phyloP scores from a whole-genome alignment of 1,140 invertebrate genomes.

The Drosophila nasuta region DNA sequence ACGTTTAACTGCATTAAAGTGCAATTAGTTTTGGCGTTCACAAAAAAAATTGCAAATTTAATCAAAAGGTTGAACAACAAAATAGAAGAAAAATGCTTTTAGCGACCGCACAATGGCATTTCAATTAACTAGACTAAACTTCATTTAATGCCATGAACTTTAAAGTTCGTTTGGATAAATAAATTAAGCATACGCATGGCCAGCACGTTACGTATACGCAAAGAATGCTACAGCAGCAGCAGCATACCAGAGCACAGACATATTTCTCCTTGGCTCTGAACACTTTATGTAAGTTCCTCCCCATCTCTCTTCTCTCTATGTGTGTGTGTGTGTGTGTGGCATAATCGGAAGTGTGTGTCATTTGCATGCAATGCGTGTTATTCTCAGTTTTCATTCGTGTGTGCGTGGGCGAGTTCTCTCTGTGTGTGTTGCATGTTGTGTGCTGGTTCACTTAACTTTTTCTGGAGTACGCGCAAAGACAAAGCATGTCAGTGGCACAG shows the following conservation, averaged over 20 bases:
- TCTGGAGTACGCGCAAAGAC: slow-evolving; percentile 61
- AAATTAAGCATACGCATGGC: slow-evolving; percentile 9
- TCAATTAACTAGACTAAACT: slow-evolving; percentile 23
- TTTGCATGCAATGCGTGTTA: slow-evolving; percentile 51
- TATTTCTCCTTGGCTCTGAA: slow-evolving; percentile 4
- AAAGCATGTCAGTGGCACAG: slow-evolving; percentile 59
- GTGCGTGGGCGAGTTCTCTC: not conserved
- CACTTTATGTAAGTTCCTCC: slow-evolving; percentile 25
- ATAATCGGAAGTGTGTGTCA: slow-evolving; percentile 59
- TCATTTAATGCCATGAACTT: slow-evolving; percentile 2
- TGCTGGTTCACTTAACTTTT: slow-evolving; percentile 55
- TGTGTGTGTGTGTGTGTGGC: slow-evolving; percentile 2
- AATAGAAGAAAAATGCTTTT: slow-evolving; percentile 19
- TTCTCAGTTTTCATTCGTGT: not conserved
- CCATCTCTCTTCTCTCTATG: not conserved
- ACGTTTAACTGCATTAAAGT: slow-evolving; percentile 57
- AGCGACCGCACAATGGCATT: slow-evolving; percentile 6
- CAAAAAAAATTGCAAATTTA: slow-evolving; percentile 25
- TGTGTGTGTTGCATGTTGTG: slow-evolving; percentile 6
- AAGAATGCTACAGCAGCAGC: not conserved
- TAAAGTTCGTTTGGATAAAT: slow-evolving; percentile 2
- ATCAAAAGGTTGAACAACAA: slow-evolving; percentile 25
- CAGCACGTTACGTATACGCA: slow-evolving; percentile 17
- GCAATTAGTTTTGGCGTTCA: slow-evolving; percentile 51
- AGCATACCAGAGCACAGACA: not conserved